A percentile compares a stretch with the other conserved stretches of the same genome.
Evolutionary conservation across 2,888 invertebrate genomes (phyloP).

Genomic region (Creontiades dilutus): DNA sequence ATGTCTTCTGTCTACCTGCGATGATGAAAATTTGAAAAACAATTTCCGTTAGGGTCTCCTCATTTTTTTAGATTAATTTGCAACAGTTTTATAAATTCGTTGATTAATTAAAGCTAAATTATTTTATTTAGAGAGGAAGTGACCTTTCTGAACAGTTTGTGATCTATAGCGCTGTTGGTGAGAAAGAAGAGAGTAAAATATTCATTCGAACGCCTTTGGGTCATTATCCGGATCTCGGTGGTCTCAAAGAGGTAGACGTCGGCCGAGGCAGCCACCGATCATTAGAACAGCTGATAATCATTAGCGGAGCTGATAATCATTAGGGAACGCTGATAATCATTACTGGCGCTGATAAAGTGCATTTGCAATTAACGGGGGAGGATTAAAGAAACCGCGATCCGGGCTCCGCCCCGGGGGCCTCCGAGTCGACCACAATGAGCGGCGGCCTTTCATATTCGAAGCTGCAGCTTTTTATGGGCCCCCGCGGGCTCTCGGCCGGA

Average conservation of each 20-base stretch:
- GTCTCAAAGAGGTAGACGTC: not conserved
- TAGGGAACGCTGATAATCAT: no score
- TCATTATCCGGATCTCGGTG: not conserved
- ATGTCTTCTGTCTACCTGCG: no score
- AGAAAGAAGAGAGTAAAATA: no score
- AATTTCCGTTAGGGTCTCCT: no score
- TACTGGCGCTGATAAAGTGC: slow-evolving; percentile 2
- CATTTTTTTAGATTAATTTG: no score
- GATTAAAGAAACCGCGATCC: slow-evolving; percentile 5
- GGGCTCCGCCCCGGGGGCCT: not conserved
- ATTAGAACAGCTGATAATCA: not conserved
- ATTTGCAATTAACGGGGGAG: slow-evolving; percentile 33
- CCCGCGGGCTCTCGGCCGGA: not conserved
- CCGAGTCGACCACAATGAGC: slow-evolving; percentile 30
- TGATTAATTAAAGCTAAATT: no score
- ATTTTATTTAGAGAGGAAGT: no score
- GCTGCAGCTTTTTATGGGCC: not conserved
- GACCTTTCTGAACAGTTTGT: no score
- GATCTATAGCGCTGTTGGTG: no score
- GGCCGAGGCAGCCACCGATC: slow-evolving; percentile 1
- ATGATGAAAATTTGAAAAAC: no score
- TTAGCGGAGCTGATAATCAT: no score
- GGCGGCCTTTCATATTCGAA: slow-evolving; percentile 13
- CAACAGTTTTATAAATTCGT: no score
- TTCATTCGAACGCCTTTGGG: not conserved